Conservation (phyloP, 2,113 vertebrate genomes). For the Haemorhous mexicanus region DNA sequence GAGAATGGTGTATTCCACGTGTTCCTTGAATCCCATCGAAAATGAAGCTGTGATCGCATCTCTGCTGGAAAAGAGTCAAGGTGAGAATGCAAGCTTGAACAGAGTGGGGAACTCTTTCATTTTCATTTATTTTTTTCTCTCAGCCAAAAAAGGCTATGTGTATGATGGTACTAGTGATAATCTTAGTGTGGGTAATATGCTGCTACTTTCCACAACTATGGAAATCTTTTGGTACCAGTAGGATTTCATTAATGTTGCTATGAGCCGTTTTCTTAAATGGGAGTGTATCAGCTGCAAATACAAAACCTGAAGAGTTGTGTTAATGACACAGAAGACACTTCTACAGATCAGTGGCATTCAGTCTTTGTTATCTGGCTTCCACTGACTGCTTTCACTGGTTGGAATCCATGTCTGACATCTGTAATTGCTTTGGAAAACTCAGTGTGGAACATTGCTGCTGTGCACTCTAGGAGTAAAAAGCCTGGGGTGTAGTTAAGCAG, state of each 20-base stretch:
- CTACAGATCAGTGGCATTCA: neutral
- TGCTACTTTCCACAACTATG: neutral
- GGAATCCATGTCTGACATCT: neutral
- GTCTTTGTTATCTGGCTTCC: neutral
- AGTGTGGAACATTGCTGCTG: neutral
- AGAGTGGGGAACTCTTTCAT: neutral
- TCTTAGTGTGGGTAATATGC: neutral
- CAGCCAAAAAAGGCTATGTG: neutral
- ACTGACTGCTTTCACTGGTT: neutral
- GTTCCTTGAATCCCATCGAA: conserved; percentile 93
- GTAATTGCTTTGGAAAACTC: neutral
- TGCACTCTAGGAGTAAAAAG: neutral
- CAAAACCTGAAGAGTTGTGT: neutral
- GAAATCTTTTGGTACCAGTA: neutral
- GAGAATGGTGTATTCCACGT: conserved; percentile 97
- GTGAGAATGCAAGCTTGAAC: conserved; percentile 49
- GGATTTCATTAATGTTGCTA: neutral
- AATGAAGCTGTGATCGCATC: conserved; percentile 93
- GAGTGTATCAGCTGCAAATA: neutral
- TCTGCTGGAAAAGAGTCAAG: conserved; percentile 94
- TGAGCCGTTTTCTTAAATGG: neutral
- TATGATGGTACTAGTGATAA: neutral
- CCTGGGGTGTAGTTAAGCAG: neutral
- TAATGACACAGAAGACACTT: neutral
- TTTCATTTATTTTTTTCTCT: neutral